Percentiles rank a stretch among this genome's conserved stretches.
phyloP scores from a whole-genome alignment of 2,888 invertebrate genomes.

The Orthosia gracilis region DNA sequence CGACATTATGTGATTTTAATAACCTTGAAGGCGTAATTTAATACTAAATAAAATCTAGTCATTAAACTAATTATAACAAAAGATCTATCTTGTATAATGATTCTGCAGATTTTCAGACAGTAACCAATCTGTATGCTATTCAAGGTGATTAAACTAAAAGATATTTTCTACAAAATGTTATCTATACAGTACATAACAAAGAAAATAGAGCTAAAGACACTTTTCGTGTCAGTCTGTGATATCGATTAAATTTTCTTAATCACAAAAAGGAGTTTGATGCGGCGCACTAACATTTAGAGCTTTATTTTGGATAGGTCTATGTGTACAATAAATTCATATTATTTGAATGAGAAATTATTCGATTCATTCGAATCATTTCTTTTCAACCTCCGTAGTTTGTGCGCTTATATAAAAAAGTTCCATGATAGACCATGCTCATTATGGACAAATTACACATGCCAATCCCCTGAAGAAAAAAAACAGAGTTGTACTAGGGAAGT shows the following conservation, averaged over 20 bases:
- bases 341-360: no score
- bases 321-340: no score
- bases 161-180: neutral
- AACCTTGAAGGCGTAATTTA: neutral
- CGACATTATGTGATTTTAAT: neutral
- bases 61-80: slow-evolving; percentile 6
- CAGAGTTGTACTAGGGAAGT: neutral
- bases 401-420: no score
- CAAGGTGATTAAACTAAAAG: neutral
- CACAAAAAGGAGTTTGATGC: neutral
- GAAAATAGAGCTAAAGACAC: neutral
- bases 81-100: neutral
- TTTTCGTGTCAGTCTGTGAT: neutral
- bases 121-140: neutral
- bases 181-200: neutral
- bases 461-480: neutral
- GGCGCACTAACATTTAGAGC: neutral
- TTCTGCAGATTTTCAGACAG: neutral
- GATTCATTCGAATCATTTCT: no score
- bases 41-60: neutral
- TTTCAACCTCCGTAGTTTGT: no score
- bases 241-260: neutral
- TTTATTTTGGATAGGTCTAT: no score
- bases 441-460: no score
- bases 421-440: no score